Conservation (phyloP, 2,113 vertebrate species). For the Emydocephalus ijimae region DNA sequence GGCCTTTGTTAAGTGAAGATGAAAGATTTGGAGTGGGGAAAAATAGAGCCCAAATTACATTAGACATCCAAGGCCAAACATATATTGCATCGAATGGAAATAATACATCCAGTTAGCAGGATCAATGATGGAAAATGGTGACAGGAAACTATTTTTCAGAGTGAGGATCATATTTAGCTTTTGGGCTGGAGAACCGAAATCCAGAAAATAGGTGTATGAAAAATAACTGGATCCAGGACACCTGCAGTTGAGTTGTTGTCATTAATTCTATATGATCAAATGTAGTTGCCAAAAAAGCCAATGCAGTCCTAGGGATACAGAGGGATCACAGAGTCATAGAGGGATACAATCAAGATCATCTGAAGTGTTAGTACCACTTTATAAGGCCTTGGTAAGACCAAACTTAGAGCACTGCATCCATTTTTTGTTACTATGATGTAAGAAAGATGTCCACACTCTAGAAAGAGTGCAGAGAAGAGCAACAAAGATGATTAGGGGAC, state of each 20-base stretch:
- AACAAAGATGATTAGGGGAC: neutral
- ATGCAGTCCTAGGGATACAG: neutral
- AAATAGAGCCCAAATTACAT: neutral
- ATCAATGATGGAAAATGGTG: neutral
- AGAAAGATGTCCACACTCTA: neutral
- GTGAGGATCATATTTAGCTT: neutral
- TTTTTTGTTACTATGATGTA: neutral
- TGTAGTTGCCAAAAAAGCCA: neutral
- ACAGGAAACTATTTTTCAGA: neutral
- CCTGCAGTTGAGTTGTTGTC: neutral
- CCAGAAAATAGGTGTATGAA: neutral
- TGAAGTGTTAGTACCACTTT: neutral
- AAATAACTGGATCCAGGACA: neutral
- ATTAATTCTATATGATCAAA: neutral
- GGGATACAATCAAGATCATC: neutral
- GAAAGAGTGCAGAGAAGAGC: neutral
- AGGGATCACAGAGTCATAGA: neutral
- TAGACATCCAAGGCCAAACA: neutral
- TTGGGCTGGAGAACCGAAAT: neutral
- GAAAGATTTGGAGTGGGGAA: neutral
- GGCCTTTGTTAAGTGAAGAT: neutral
- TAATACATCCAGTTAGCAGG: neutral
- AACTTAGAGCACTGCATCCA: neutral
- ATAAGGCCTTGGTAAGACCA: neutral
- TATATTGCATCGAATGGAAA: neutral